phyloP scores from a whole-genome alignment of 2,888 invertebrate species.

The Rapana venosa region DNA sequence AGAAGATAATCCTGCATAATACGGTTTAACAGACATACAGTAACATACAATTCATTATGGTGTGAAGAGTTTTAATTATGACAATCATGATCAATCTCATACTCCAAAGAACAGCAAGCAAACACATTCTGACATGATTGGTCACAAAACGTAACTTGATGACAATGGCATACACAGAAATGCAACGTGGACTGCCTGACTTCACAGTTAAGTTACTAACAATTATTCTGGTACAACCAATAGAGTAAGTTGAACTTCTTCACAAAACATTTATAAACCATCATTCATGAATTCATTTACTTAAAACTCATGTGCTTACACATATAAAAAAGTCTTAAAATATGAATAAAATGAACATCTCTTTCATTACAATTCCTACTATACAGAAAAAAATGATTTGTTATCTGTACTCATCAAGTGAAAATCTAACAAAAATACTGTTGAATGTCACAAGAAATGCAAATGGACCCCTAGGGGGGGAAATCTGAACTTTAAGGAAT shows the following conservation, averaged over 20 bases:
- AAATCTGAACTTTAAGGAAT: background rate
- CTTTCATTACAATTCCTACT: background rate
- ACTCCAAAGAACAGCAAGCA: background rate
- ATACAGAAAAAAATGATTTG: background rate
- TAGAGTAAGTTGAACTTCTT: background rate
- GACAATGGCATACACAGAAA: background rate
- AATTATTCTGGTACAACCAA: background rate
- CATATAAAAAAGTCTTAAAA: background rate
- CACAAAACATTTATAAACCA: background rate
- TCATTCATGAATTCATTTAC: background rate
- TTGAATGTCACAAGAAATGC: background rate
- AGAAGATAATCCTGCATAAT: background rate
- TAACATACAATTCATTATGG: background rate
- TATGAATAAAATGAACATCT: background rate
- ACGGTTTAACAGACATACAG: background rate
- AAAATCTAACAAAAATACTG: background rate
- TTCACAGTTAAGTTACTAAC: background rate
- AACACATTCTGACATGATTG: background rate
- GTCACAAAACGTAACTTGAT: background rate
- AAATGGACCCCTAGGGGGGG: background rate
- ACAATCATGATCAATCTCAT: background rate
- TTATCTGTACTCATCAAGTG: background rate
- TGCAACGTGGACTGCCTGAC: background rate
- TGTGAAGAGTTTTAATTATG: background rate
- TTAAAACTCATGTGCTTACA: background rate